Percentiles rank a stretch among this genome's conserved stretches.
Conservation (phyloP, 2,888 invertebrate genomes). For the Mythimna pallens region DNA sequence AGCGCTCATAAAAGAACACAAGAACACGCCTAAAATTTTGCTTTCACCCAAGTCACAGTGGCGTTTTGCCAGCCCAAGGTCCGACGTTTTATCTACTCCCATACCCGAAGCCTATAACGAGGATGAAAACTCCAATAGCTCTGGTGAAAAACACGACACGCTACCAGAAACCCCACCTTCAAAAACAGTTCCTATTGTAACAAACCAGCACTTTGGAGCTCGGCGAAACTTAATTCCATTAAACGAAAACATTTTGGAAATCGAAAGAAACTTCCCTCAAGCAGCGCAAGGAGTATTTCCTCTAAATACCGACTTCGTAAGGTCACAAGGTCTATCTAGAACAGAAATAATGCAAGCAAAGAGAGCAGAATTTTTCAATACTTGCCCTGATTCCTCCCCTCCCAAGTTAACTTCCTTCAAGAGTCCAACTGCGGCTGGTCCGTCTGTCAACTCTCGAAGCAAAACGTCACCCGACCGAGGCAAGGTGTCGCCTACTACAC, state of each 20-base stretch:
- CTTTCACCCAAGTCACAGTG: slow-evolving; percentile 93
- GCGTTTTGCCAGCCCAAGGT: slow-evolving; percentile 94
- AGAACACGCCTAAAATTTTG: slow-evolving; percentile 91
- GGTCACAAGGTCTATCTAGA: slow-evolving; percentile 80
- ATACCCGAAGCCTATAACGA: slow-evolving; percentile 96
- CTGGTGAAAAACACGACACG: slow-evolving; percentile 88
- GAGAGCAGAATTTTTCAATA: slow-evolving; percentile 91
- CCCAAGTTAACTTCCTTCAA: slow-evolving; percentile 85
- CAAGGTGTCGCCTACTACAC: slow-evolving; percentile 86
- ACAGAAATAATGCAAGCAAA: slow-evolving; percentile 91
- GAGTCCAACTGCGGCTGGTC: slow-evolving; percentile 73
- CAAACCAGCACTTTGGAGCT: slow-evolving; percentile 88
- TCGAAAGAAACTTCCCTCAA: slow-evolving; percentile 75
- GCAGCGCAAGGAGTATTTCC: slow-evolving; percentile 87
- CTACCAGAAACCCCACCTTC: slow-evolving; percentile 79
- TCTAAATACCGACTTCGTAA: slow-evolving; percentile 81
- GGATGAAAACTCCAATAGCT: slow-evolving; percentile 93
- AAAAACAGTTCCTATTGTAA: slow-evolving; percentile 87
- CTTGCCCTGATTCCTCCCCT: slow-evolving; percentile 80
- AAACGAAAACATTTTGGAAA: slow-evolving; percentile 79
- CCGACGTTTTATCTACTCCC: slow-evolving; percentile 96
- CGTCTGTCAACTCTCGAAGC: slow-evolving; percentile 69
- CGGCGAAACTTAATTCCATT: slow-evolving; percentile 86
- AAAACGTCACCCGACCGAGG: slow-evolving; percentile 83
- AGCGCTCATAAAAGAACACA: slow-evolving; percentile 88